Evolutionary conservation across 2,797 vertebrate genomes (phyloP).

Genomic region (Enteromius radiatus): DNA sequence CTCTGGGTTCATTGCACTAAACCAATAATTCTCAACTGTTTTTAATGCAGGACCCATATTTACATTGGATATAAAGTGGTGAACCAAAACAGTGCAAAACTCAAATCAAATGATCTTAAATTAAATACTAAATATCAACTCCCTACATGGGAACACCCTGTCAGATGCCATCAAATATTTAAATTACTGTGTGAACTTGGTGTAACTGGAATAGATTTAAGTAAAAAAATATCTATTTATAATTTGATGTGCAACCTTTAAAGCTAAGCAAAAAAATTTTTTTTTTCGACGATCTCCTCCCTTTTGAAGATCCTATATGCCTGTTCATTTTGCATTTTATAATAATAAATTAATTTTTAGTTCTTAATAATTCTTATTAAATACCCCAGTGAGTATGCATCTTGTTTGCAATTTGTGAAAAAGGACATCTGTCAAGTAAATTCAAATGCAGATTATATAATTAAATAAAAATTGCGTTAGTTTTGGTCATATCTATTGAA

Average conservation of each 20-base stretch:
- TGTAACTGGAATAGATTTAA: neutral
- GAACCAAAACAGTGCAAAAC: neutral
- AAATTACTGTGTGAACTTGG: neutral
- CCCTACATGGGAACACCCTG: neutral
- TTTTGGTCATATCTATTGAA: neutral
- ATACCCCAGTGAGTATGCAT: neutral
- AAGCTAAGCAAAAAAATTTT: neutral
- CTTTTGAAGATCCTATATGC: neutral
- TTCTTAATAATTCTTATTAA: neutral
- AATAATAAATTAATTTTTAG: neutral
- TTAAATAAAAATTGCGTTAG: neutral
- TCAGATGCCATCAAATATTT: neutral
- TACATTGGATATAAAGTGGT: neutral
- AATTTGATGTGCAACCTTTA: neutral
- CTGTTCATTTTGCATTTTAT: neutral
- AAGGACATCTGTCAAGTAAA: neutral
- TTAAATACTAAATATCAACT: neutral
- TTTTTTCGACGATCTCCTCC: too few species aligned
- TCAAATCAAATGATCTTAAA: neutral
- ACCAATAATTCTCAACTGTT: neutral
- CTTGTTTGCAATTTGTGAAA: conserved; percentile 5
- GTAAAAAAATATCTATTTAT: too few species aligned
- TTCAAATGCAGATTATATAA: neutral
- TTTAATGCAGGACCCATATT: neutral
- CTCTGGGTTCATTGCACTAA: conserved; percentile 16